These are phyloP conservation scores for Rhegmatorhina hoffmannsi DNA, from an alignment of 2,113 vertebrate species.

Conservation along the genomic window DNA sequence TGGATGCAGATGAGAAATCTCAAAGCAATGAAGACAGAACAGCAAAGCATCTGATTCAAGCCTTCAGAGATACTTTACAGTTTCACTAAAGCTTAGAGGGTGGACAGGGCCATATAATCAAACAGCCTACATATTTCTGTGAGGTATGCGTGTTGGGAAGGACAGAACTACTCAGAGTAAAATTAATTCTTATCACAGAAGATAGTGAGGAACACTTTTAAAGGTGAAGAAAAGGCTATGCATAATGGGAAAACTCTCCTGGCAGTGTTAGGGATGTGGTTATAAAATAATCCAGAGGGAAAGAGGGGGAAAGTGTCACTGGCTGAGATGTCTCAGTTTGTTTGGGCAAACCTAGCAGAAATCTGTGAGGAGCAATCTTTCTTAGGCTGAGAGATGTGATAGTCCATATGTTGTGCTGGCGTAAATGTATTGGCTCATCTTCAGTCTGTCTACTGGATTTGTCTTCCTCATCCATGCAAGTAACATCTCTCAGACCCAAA, in stretches of 20 bases:
- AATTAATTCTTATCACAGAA: neutral
- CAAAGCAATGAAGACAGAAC: neutral
- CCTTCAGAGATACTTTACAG: neutral
- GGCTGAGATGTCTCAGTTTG: neutral
- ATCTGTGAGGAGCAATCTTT: conserved; percentile 21
- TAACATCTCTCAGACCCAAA: neutral
- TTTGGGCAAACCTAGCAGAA: conserved; percentile 9
- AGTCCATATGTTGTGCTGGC: conserved; percentile 41
- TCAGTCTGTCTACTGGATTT: conserved; percentile 9
- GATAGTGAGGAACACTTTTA: neutral
- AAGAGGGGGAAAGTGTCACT: neutral
- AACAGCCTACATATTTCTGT: neutral
- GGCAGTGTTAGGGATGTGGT: neutral
- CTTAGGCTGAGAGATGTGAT: conserved; percentile 14
- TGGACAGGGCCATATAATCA: neutral
- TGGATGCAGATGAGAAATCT: neutral
- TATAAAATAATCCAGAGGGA: conserved; percentile 12
- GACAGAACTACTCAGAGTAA: neutral
- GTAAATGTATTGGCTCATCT: neutral
- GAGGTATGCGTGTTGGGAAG: neutral
- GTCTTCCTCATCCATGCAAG: neutral
- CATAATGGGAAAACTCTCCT: neutral
- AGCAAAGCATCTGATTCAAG: neutral
- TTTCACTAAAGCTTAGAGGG: neutral
- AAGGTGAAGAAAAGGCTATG: neutral